Conservation (phyloP, 2,888 invertebrate genomes). For the Apodemia duryi region DNA sequence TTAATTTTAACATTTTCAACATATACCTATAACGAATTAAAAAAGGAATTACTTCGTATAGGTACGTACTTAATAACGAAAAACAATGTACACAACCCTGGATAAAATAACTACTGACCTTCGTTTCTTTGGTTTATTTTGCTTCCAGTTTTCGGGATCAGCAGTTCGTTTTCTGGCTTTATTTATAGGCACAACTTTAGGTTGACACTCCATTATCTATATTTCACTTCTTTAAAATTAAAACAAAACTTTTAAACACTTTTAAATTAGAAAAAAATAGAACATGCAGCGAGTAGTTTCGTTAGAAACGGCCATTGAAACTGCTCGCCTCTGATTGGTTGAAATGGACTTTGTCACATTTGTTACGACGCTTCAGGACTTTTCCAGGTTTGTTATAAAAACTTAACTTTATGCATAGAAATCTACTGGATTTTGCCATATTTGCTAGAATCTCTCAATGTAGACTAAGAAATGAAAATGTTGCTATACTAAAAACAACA, state of each 20-base stretch:
- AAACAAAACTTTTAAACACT: background rate
- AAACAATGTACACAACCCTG: no score
- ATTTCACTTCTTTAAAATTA: background rate
- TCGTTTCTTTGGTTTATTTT: background rate
- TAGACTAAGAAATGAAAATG: background rate
- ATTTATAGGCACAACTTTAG: constrained; percentile 5
- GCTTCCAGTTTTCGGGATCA: constrained; percentile 3
- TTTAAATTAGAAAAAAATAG: background rate
- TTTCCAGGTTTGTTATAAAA: constrained; percentile 1
- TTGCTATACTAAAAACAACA: background rate
- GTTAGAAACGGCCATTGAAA: background rate
- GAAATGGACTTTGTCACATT: background rate
- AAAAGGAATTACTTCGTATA: no score
- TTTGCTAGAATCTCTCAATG: background rate
- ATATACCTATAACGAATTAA: no score
- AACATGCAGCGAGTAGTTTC: background rate
- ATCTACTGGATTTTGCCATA: background rate
- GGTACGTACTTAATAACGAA: no score
- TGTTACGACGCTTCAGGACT: background rate
- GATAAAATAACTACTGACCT: background rate
- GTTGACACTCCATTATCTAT: background rate
- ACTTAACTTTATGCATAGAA: background rate
- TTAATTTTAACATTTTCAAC: no score
- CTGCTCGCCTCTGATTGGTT: constrained; percentile 1
- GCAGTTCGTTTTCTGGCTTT: background rate